Percentiles rank a stretch among this genome's conserved stretches.
Evolutionary conservation across 2,888 invertebrate species (phyloP).

Genomic region (Noctua pronuba): DNA sequence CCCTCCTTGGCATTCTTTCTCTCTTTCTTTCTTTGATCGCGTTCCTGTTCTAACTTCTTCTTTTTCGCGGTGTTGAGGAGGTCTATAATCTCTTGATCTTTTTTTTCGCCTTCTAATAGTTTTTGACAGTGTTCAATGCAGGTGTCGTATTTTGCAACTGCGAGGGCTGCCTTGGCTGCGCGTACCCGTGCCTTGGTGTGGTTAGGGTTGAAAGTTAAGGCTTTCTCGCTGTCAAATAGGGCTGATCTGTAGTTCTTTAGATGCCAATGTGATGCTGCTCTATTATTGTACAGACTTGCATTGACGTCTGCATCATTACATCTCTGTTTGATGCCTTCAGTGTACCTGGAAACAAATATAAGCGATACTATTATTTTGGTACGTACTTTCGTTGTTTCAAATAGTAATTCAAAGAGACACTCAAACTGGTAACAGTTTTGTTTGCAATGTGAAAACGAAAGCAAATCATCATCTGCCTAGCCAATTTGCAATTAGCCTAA

Average conservation of each 20-base stretch:
- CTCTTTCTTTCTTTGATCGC: constrained; percentile 90
- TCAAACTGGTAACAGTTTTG: too few species aligned
- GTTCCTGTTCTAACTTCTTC: constrained; percentile 85
- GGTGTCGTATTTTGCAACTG: constrained; percentile 92
- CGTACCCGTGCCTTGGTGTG: constrained; percentile 94
- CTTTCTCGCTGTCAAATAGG: constrained; percentile 94
- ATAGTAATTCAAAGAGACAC: too few species aligned
- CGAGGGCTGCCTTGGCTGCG: constrained; percentile 93
- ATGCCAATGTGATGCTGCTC: constrained; percentile 97
- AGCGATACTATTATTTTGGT: neutral
- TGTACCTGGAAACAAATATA: constrained; percentile 91
- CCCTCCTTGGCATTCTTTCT: constrained; percentile 82
- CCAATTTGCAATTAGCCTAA: too few species aligned
- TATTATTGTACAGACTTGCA: constrained; percentile 96
- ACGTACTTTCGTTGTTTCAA: neutral
- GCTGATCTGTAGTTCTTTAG: constrained; percentile 95
- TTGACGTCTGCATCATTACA: constrained; percentile 93
- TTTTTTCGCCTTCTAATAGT: constrained; percentile 90
- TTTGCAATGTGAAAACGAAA: too few species aligned
- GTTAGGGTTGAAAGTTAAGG: constrained; percentile 93
- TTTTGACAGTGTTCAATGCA: constrained; percentile 93
- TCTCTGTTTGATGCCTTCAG: constrained; percentile 96
- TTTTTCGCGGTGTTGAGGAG: constrained; percentile 85
- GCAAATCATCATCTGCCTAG: too few species aligned
- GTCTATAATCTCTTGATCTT: constrained; percentile 87